phyloP scores from a whole-genome alignment of 2,797 vertebrate genomes.

The Tenualosa ilisha region DNA sequence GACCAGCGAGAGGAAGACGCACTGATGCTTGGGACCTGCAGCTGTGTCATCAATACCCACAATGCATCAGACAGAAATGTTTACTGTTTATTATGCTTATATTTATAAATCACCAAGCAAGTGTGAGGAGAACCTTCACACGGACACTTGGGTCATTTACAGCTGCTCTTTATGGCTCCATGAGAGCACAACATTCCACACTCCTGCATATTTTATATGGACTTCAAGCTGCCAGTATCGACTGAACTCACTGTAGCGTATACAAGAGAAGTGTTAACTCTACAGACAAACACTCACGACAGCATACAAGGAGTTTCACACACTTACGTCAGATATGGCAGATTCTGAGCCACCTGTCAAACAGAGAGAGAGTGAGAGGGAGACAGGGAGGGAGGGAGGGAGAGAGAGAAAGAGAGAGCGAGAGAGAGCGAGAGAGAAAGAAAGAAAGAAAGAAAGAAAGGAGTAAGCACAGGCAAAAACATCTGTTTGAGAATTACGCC shows the following conservation, averaged over 20 bases:
- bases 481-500: no score
- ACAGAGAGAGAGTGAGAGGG: constrained; percentile 24
- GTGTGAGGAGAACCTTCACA: no score
- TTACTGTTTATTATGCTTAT: no score
- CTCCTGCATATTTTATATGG: background rate
- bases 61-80: constrained; percentile 16
- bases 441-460: background rate
- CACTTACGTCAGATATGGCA: constrained; percentile 91
- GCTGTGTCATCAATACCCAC: constrained; percentile 64
- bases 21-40: constrained; percentile 88
- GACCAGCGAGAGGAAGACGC: constrained; percentile 82
- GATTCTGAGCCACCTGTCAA: constrained; percentile 85
- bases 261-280: no score
- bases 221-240: background rate
- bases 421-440: background rate
- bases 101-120: background rate
- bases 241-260: no score
- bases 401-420: no score
- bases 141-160: no score
- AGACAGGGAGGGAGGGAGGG: no score
- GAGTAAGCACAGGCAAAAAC: background rate
- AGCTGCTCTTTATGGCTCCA: no score
- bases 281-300: no score
- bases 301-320: background rate
- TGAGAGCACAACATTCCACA: background rate